Evolutionary conservation across 2,113 vertebrate genomes (phyloP).

Genomic region (Brachyhypopomus gauderio): DNA sequence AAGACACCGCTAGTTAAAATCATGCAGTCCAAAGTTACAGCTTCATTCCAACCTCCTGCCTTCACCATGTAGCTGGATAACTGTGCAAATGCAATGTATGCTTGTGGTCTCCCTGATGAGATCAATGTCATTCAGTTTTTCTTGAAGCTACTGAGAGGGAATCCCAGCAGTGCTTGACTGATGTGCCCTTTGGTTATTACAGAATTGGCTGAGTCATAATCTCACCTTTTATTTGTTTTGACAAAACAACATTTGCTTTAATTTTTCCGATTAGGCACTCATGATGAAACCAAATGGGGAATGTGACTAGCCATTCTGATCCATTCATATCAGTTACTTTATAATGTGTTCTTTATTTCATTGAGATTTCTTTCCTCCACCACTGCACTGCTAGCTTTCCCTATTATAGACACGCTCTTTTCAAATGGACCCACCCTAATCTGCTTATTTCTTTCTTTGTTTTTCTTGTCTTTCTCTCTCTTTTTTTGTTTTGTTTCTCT

Average conservation of each 20-base stretch:
- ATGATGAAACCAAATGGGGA: background rate
- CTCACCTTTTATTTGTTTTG: background rate
- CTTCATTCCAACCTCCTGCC: background rate
- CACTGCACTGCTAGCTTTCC: constrained; percentile 68
- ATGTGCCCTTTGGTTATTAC: constrained; percentile 39
- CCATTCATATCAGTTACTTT: background rate
- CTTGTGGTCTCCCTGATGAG: background rate
- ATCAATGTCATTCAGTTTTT: background rate
- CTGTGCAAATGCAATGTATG: background rate
- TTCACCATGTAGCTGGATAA: background rate
- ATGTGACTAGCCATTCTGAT: constrained; percentile 12
- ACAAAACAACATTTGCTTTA: background rate
- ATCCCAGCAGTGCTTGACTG: constrained; percentile 60
- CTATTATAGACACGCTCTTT: constrained; percentile 36
- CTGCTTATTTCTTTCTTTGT: constrained; percentile 50
- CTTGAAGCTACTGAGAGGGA: constrained; percentile 54
- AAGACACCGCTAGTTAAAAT: too few species aligned
- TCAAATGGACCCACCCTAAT: constrained; percentile 59
- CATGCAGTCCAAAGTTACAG: background rate
- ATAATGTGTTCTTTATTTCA: background rate
- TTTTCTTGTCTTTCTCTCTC: constrained; percentile 52
- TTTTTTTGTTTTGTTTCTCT: constrained; percentile 58
- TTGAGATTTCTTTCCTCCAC: constrained; percentile 31
- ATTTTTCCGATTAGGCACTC: background rate
- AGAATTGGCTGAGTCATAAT: constrained; percentile 38